phyloP scores from a whole-genome alignment of 2,113 vertebrate genomes.

The Naja naja region DNA sequence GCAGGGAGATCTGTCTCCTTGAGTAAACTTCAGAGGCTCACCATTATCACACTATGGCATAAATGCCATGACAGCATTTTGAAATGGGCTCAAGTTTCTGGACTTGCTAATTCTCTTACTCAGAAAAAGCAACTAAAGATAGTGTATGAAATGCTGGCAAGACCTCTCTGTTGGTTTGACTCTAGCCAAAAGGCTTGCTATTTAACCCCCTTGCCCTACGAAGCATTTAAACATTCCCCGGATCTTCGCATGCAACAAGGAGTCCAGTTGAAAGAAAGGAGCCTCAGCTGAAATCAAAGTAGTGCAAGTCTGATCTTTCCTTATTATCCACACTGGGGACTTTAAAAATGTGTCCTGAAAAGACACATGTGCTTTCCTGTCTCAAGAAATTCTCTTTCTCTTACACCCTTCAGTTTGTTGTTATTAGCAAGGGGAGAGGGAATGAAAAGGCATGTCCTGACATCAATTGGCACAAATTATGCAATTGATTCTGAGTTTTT shows the following conservation, averaged over 20 bases:
- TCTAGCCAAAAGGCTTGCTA: background rate
- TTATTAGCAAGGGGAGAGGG: background rate
- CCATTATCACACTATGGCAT: background rate
- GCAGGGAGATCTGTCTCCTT: background rate
- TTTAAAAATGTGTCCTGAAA: background rate
- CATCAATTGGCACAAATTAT: background rate
- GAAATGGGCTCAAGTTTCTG: background rate
- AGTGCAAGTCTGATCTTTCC: background rate
- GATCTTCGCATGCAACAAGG: background rate
- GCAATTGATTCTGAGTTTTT: background rate
- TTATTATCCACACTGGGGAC: background rate
- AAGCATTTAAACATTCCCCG: background rate
- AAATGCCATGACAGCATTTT: background rate
- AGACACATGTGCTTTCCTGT: background rate
- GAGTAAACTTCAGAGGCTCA: background rate
- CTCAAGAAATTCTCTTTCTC: background rate
- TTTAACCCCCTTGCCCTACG: background rate
- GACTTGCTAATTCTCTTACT: background rate
- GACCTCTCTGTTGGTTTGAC: background rate
- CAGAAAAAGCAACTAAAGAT: background rate
- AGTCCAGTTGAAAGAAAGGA: background rate
- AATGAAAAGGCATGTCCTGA: background rate
- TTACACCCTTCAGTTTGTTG: background rate
- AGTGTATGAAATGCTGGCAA: background rate
- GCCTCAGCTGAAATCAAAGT: background rate